Percentiles rank a stretch among this genome's conserved stretches.
Conservation (phyloP, 2,797 vertebrate genomes). For the Mareca penelope region DNA sequence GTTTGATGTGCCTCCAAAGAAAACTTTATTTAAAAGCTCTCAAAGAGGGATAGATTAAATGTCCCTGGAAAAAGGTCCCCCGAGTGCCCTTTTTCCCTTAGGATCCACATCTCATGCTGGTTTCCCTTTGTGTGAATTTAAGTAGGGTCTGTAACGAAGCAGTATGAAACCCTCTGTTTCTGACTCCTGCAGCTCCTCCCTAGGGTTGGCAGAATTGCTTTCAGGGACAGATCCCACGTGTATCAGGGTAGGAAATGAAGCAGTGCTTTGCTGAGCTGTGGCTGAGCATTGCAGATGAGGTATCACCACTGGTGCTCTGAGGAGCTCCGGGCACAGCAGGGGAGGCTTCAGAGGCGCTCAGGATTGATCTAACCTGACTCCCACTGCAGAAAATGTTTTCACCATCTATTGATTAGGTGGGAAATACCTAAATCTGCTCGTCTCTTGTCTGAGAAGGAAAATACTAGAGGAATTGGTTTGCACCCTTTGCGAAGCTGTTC, state of each 20-base stretch:
- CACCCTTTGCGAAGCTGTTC: neutral
- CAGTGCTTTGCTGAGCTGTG: neutral
- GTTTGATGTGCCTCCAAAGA: conserved; percentile 37
- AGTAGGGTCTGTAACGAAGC: neutral
- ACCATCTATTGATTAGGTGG: neutral
- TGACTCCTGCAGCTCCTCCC: neutral
- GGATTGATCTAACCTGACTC: neutral
- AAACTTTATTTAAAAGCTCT: conserved; percentile 42
- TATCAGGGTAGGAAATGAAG: neutral
- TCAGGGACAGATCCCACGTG: neutral
- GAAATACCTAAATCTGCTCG: neutral
- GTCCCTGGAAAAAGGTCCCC: neutral
- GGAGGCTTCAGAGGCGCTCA: accelerated
- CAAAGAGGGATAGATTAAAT: conserved; percentile 3
- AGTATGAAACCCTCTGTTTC: neutral
- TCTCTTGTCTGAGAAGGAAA: neutral
- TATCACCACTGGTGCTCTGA: neutral
- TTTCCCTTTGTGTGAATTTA: neutral
- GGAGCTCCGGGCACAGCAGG: neutral
- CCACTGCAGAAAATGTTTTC: neutral
- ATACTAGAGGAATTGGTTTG: neutral
- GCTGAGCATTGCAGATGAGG: neutral
- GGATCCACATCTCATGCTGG: neutral
- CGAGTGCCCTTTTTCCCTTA: neutral
- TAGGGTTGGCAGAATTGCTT: neutral